Evolutionary conservation across 2,888 invertebrate species (phyloP), one percentile per base, ranked within the genome.

Genomic region (Phymatocera aterrima): DNA sequence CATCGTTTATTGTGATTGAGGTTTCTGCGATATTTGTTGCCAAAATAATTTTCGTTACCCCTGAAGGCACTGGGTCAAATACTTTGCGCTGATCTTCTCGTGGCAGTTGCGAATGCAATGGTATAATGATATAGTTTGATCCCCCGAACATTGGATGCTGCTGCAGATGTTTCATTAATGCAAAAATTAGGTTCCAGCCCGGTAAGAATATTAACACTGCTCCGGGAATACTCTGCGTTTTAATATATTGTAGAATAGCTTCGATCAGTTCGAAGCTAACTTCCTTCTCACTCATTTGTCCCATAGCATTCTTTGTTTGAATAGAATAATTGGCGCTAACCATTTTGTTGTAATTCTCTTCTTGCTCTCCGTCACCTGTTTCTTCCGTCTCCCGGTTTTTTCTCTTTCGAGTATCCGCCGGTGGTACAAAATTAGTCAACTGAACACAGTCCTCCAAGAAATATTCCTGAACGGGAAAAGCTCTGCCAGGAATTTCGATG

Each of bases 21-120:
- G 99, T 98, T 91, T 99, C 99, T 0, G 99, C 99, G 87, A 99
- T 99, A 90, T 99, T 99, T 2, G 99, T 99, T 0, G 99, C 96
- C 18, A 99, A 91, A 86, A 99, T 99, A 78, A 99, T 96, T 93
- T 99, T 99, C 1, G 96, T 97, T 5, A 98, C 94, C 5, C 95
- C 95, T 0, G 93, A 91, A 0, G 97, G 96, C 0, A 97, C 97
- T 0, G 96, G 94, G 37, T 97, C 94, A 90, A 99, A 99, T 10
- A 99, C 99, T 87, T 94, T 94, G 81, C 96, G 94, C 91, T 99
- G 99, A 88, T 99, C 99, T 82, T 98, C 98, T 61, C 98, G 93
- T 0, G 99, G 98, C 83, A 99, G 94, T 91, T 99, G 99, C 1
- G 99, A 99, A 91, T 99, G 99, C n/a, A 99, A 93, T 0, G 99